These are phyloP conservation scores for Argyresthia goedartella DNA, from an alignment of 2,888 invertebrate genomes.

Conservation along the genomic window DNA sequence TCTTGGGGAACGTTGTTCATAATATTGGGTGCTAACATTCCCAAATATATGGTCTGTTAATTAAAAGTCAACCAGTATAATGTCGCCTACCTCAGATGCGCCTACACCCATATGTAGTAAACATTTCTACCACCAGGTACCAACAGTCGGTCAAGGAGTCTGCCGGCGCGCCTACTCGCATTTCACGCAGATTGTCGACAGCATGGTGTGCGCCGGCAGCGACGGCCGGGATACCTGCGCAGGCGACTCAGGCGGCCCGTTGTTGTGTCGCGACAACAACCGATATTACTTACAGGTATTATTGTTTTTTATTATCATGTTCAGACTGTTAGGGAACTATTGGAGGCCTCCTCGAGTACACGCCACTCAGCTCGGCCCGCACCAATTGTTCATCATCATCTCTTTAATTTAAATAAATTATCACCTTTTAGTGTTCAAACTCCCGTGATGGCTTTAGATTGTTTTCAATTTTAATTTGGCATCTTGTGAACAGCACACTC, in stretches of 20 bases:
- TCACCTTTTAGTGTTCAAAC: too few species aligned
- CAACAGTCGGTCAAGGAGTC: constrained; percentile 82
- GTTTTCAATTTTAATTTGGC: too few species aligned
- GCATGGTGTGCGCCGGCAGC: constrained; percentile 95
- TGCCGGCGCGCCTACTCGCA: constrained; percentile 88
- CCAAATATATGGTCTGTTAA: too few species aligned
- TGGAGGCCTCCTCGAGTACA: not conserved
- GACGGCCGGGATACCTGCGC: constrained; percentile 92
- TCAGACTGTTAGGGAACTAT: not conserved
- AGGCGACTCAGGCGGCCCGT: constrained; percentile 79
- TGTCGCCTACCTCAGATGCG: too few species aligned
- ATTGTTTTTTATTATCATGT: not conserved
- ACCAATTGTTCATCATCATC: too few species aligned
- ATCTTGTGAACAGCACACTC: too few species aligned
- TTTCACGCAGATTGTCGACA: constrained; percentile 82
- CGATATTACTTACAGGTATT: constrained; percentile 71
- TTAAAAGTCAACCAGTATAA: too few species aligned
- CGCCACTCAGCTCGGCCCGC: not conserved
- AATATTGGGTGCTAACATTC: too few species aligned
- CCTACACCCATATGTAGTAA: too few species aligned
- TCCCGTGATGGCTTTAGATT: too few species aligned
- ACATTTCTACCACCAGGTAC: constrained; percentile 70
- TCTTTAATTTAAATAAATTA: too few species aligned
- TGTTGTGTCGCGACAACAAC: constrained; percentile 69
- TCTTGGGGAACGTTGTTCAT: too few species aligned